Conservation (phyloP, 2,888 invertebrate genomes). For the Amitus sp. region DNA sequence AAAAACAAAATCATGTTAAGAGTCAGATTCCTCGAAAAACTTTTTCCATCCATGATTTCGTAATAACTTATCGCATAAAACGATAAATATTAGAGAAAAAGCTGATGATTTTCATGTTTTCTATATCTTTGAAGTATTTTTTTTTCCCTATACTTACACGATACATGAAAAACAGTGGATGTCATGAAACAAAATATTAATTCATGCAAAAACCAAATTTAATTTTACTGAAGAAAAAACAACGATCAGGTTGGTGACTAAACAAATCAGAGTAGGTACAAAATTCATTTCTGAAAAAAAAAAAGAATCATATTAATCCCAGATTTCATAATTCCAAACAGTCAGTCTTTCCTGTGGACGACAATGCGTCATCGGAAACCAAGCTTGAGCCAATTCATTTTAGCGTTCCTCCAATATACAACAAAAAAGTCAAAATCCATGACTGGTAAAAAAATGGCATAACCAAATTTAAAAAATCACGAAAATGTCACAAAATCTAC, state of each 20-base stretch:
- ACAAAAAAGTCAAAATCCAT: constrained; percentile 49
- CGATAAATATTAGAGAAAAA: too few relatives aligned
- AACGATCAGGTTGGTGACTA: not conserved
- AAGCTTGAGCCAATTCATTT: constrained; percentile 28
- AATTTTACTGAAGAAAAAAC: too few relatives aligned
- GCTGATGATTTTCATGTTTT: too few relatives aligned
- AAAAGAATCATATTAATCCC: not conserved
- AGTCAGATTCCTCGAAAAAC: too few relatives aligned
- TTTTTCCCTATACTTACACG: too few relatives aligned
- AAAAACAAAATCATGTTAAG: too few relatives aligned
- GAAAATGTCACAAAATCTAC: not conserved
- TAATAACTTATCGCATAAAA: too few relatives aligned
- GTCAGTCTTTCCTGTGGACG: constrained; percentile 40
- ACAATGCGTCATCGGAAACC: constrained; percentile 22
- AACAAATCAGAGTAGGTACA: not conserved
- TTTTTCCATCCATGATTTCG: too few relatives aligned
- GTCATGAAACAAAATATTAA: too few relatives aligned
- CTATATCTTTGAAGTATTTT: too few relatives aligned
- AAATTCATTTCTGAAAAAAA: not conserved
- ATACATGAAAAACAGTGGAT: too few relatives aligned
- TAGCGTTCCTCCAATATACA: constrained; percentile 40
- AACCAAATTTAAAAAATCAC: not conserved
- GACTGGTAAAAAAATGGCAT: constrained; percentile 43
- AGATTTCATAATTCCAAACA: constrained; percentile 13
- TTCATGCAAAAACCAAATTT: too few relatives aligned